Base-by-base conservation (phyloP, 2,888 invertebrate genomes). In the Craniophora ligustri region DNA sequence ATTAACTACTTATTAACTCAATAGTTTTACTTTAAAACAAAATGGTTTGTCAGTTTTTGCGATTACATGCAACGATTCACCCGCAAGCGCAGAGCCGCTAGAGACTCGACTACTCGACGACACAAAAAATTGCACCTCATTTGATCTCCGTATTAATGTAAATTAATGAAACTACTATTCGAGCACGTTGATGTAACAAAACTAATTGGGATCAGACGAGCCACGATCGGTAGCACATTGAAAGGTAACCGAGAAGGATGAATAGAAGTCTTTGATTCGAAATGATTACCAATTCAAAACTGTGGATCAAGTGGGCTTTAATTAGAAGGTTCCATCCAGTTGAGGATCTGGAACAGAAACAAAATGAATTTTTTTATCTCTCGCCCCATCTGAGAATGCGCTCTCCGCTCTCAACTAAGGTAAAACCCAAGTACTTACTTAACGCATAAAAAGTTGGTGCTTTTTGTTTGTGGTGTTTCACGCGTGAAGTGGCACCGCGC, bases 201-300 rank as follows among this genome's bases (percentile, higher is more conserved):
- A 82, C 78, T 85, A 86, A 86, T 87, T 87, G 85, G 81, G 74
- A 76, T 71, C 79, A 81, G 80, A 76, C 79, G 74, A 68, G 66
- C 34, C 46, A 53, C 67, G 50, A 59, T 50, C 57, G 53, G 62
- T 60, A 38, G 44, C 44, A 67, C 67, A 57, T 51, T 71, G 72
- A 61, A 63, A 66, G 59, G 67, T 72, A 69, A 79, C 79, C 75
- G 79, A 82, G 78, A 78, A 76, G 67, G 64, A 71, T 80, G 75
- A 75, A 81, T 80, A 78, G 72, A 81, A 84, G 80, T 88, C 92
- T 91, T 91, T 91, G 91, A 90, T 81, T 83, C 78, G 79, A 79
- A 85, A 81, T 88, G 85, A 91, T 92, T 91, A 90, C 89, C 89
- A 92, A 91, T 92, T 91, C 91, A 90, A 85, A 91, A 85, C 78